phyloP scores from a whole-genome alignment of 2,113 vertebrate species.

The Artemisiospiza belli region DNA sequence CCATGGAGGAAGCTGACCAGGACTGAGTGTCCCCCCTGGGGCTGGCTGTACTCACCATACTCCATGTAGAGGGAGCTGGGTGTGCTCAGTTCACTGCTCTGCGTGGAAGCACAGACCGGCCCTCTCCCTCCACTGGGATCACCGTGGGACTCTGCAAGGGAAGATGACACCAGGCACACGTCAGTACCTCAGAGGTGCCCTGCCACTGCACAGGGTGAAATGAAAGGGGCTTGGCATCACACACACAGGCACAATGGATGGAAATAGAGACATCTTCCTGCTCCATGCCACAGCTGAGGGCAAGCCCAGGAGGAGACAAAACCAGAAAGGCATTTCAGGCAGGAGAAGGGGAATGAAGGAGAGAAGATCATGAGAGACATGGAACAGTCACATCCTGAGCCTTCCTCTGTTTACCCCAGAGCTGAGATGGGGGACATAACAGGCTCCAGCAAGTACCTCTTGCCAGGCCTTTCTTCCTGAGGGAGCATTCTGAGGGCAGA shows the following conservation, averaged over 20 bases:
- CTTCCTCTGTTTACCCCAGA: background rate
- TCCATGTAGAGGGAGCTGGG: conserved; percentile 86
- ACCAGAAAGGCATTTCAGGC: background rate
- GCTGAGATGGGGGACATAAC: background rate
- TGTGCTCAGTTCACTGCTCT: conserved; percentile 76
- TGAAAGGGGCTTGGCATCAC: background rate
- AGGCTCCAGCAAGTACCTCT: background rate
- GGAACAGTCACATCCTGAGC: fast-evolving
- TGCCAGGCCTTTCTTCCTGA: background rate
- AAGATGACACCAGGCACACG: background rate
- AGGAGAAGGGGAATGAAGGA: background rate
- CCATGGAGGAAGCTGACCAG: background rate
- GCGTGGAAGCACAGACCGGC: conserved; percentile 74
- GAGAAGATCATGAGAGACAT: background rate
- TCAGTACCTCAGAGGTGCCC: background rate
- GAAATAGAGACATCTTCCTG: background rate
- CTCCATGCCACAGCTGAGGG: background rate
- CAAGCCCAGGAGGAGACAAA: background rate
- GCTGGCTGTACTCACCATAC: conserved; percentile 76
- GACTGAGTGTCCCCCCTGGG: fast-evolving
- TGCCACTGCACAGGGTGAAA: background rate
- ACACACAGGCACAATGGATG: background rate
- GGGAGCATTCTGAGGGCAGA: background rate
- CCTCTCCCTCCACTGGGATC: conserved; percentile 71
- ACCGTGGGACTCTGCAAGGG: conserved; percentile 77